Percentiles rank a stretch among this genome's conserved stretches.
Evolutionary conservation across 1,140 invertebrate genomes (phyloP).

Genomic region (Oryctes rhinoceros): DNA sequence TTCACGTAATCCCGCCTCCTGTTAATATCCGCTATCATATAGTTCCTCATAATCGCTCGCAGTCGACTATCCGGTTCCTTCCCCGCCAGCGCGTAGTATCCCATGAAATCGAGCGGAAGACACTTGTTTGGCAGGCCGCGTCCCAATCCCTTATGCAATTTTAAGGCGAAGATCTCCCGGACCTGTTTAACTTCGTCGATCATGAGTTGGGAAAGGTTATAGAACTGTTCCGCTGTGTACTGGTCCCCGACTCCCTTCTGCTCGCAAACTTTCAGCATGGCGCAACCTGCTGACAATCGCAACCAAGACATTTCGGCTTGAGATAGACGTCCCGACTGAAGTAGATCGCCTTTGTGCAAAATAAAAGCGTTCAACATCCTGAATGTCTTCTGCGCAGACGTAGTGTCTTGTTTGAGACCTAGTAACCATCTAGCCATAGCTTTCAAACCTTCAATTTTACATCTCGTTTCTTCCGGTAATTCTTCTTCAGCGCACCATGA

Average conservation of each 20-base stretch:
- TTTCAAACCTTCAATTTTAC: slow-evolving; percentile 94
- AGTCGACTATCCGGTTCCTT: slow-evolving; percentile 79
- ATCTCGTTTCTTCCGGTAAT: slow-evolving; percentile 89
- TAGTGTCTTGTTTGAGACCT: slow-evolving; percentile 86
- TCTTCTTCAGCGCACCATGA: slow-evolving; percentile 90
- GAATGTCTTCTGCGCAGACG: slow-evolving; percentile 94
- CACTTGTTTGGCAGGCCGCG: slow-evolving; percentile 86
- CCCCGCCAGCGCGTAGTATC: slow-evolving; percentile 88
- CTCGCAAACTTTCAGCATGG: slow-evolving; percentile 96
- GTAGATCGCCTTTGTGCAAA: slow-evolving; percentile 73
- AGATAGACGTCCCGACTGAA: slow-evolving; percentile 77
- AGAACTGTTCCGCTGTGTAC: slow-evolving; percentile 93
- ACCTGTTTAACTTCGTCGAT: slow-evolving; percentile 91
- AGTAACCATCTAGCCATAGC: slow-evolving; percentile 95
- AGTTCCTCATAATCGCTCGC: slow-evolving; percentile 62
- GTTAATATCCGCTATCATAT: slow-evolving; percentile 86
- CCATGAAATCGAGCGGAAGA: slow-evolving; percentile 96
- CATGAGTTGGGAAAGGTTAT: slow-evolving; percentile 90
- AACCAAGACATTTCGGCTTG: slow-evolving; percentile 93
- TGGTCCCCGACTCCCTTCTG: slow-evolving; percentile 95
- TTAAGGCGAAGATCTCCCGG: slow-evolving; percentile 86
- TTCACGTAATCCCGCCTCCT: slow-evolving; percentile 92
- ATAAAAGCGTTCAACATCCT: slow-evolving; percentile 65
- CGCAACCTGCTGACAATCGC: slow-evolving; percentile 88
- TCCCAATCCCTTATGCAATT: slow-evolving; percentile 89